Percentiles rank a stretch among this genome's conserved stretches.
These are phyloP conservation scores for Tetraneura akinire DNA, from an alignment of 1,140 invertebrate species.

Conservation along the genomic window DNA sequence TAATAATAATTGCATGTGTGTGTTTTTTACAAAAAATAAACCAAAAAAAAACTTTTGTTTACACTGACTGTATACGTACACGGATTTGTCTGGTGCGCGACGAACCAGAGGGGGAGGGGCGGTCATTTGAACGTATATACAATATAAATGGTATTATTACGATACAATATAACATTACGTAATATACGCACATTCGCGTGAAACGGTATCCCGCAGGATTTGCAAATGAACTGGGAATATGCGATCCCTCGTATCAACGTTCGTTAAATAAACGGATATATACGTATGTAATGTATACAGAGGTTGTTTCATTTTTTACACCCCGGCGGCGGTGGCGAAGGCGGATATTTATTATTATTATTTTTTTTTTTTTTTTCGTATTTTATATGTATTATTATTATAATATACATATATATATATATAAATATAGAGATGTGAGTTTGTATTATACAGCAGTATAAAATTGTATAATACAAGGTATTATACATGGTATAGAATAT, in stretches of 20 bases:
- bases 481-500: no score
- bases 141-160: no score
- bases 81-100: background rate
- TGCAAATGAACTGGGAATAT: conserved; percentile 50
- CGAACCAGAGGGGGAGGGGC: background rate
- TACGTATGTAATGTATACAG: no score
- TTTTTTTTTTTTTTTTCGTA: conserved; percentile 15
- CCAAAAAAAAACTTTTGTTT: conserved; percentile 44
- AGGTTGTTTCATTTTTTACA: conserved; percentile 37
- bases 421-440: no score
- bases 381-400: no score
- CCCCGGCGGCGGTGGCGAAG: conserved; percentile 23
- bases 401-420: no score
- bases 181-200: conserved; percentile 26
- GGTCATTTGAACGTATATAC: no score
- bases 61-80: conserved; percentile 14
- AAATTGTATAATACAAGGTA: no score
- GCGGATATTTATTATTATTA: conserved; percentile 3
- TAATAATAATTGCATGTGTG: conserved; percentile 45
- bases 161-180: no score
- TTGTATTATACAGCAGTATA: no score
- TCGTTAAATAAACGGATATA: conserved; percentile 51
- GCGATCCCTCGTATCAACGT: conserved; percentile 50
- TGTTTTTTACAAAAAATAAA: conserved; percentile 36
- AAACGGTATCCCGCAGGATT: conserved; percentile 47